Percentiles rank a stretch among this genome's conserved stretches.
Evolutionary conservation across 2,797 vertebrate genomes (phyloP).

Genomic region (Bufotes viridis): DNA sequence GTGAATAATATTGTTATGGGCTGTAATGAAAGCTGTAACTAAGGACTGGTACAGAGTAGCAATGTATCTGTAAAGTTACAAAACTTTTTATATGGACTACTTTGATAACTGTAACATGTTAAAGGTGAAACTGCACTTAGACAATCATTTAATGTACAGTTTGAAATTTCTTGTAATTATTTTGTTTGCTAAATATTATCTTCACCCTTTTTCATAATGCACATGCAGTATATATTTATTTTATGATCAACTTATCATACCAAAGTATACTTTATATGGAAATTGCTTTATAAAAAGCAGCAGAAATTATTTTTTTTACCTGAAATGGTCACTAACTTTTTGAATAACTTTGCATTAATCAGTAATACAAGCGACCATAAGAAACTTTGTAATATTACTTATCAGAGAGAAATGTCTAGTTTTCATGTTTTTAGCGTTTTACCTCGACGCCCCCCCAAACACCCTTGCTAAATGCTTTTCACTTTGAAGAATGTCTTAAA

Average conservation of each 20-base stretch:
- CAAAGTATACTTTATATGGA: neutral
- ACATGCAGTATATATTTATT: constrained; percentile 34
- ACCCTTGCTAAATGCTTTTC: too few species aligned
- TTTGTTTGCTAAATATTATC: neutral
- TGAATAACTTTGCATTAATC: too few species aligned
- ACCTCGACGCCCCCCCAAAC: too few species aligned
- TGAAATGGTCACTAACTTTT: too few species aligned
- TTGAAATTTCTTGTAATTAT: neutral
- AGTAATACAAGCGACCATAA: too few species aligned
- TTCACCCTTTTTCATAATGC: neutral
- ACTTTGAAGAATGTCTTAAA: too few species aligned
- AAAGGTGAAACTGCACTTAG: neutral
- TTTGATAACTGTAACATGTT: neutral
- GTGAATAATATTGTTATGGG: neutral
- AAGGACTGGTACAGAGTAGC: neutral
- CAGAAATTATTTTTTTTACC: neutral
- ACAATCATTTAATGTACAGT: constrained; percentile 18
- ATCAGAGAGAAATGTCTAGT: too few species aligned
- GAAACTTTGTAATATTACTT: too few species aligned
- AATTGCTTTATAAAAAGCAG: neutral
- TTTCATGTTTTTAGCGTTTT: too few species aligned
- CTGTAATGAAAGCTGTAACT: neutral
- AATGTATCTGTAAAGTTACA: neutral
- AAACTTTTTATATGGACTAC: neutral
- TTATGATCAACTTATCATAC: neutral